These are phyloP conservation scores for Lagopus muta DNA, from an alignment of 2,113 vertebrate species.

Conservation along the genomic window DNA sequence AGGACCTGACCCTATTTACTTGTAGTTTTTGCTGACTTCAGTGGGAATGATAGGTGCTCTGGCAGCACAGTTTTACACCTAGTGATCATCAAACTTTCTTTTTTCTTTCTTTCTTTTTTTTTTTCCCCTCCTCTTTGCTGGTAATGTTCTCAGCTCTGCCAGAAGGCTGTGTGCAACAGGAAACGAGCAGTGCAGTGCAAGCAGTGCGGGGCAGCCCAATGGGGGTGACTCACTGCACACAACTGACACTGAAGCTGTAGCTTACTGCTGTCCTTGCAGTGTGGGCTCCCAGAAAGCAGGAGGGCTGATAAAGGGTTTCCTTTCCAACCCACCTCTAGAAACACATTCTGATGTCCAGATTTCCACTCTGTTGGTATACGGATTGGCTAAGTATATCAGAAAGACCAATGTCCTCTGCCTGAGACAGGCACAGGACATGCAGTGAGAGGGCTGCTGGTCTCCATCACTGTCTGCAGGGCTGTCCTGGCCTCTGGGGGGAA, in stretches of 20 bases:
- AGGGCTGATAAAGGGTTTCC: background rate
- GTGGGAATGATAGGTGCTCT: background rate
- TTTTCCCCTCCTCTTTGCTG: background rate
- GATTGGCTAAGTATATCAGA: background rate
- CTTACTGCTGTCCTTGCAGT: background rate
- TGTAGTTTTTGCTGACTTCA: background rate
- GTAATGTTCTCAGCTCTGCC: background rate
- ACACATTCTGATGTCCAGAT: background rate
- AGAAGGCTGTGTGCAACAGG: background rate
- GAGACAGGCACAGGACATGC: rapidly evolving
- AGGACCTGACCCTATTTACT: background rate
- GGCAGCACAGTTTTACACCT: background rate
- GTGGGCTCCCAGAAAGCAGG: background rate
- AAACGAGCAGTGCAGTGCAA: slow-evolving; percentile 20
- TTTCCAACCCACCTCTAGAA: background rate
- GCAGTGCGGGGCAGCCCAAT: slow-evolving; percentile 16
- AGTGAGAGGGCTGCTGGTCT: background rate
- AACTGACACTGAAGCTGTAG: background rate
- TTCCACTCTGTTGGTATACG: background rate
- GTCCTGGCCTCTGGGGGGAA: background rate
- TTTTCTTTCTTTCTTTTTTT: background rate
- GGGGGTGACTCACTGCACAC: slow-evolving; percentile 31
- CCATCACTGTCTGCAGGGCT: rapidly evolving
- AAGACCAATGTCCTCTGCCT: background rate
- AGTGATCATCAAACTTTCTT: background rate